A percentile compares a stretch with the other conserved stretches of the same genome.
Evolutionary conservation across 2,888 invertebrate species (phyloP).

Genomic region (Metallyticus violacea): DNA sequence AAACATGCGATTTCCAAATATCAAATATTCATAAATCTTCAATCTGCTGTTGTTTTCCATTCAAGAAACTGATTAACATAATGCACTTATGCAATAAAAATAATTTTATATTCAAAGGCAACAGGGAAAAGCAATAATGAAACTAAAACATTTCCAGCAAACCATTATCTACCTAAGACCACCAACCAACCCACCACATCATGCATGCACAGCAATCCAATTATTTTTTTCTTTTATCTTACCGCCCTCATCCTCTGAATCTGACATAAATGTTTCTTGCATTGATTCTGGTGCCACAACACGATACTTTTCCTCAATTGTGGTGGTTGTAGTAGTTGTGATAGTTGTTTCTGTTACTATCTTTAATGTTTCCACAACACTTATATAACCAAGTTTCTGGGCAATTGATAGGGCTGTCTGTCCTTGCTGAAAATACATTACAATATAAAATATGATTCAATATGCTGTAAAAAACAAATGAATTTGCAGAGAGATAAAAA

Average conservation of each 20-base stretch:
- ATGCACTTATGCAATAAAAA: background rate
- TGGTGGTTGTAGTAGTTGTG: slow-evolving; percentile 60
- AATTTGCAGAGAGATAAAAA: no score
- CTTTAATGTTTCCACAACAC: slow-evolving; percentile 94
- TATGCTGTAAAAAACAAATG: no score
- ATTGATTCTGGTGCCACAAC: slow-evolving; percentile 97
- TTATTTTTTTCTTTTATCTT: slow-evolving; percentile 41
- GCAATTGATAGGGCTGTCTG: slow-evolving; percentile 97
- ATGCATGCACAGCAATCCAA: background rate
- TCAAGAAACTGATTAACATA: background rate
- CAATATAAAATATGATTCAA: background rate
- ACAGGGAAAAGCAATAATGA: background rate
- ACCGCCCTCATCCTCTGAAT: slow-evolving; percentile 99
- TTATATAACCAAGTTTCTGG: slow-evolving; percentile 94
- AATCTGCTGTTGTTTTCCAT: no score
- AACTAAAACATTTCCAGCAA: background rate
- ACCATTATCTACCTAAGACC: background rate
- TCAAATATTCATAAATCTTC: no score
- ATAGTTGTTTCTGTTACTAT: slow-evolving; percentile 80
- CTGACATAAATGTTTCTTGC: slow-evolving; percentile 98
- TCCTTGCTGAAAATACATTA: slow-evolving; percentile 68
- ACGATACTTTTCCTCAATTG: slow-evolving; percentile 91
- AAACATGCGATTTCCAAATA: background rate
- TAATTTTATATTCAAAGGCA: background rate
- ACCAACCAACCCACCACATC: background rate